phyloP scores from a whole-genome alignment of 2,888 invertebrate genomes.

The Trichopria drosophilae region DNA sequence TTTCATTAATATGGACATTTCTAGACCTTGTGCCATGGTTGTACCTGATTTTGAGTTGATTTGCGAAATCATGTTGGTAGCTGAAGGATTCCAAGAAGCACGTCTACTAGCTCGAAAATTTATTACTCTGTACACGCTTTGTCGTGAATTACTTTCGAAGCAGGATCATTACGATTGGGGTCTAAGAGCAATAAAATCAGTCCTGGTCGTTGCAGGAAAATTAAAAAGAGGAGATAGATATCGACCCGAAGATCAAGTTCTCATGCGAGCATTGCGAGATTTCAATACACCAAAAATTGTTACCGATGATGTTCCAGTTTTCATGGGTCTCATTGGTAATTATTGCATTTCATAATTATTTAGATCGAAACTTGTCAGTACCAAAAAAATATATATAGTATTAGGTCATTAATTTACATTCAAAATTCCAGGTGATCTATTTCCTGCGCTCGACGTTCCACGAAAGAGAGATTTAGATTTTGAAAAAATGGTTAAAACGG shows the following conservation, averaged over 20 bases:
- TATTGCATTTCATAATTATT: constrained; percentile 9
- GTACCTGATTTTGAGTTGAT: constrained; percentile 95
- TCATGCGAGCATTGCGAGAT: constrained; percentile 91
- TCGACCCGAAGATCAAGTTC: constrained; percentile 87
- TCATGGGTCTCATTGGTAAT: constrained; percentile 86
- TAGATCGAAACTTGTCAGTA: neutral
- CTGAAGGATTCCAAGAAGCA: constrained; percentile 93
- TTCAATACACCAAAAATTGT: constrained; percentile 95
- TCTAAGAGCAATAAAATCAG: constrained; percentile 91
- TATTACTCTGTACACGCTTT: constrained; percentile 88
- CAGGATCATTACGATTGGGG: constrained; percentile 99
- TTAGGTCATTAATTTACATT: constrained; percentile 3
- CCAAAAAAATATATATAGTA: constrained; percentile 12
- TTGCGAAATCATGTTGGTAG: constrained; percentile 95
- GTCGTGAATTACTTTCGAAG: constrained; percentile 87
- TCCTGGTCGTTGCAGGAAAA: constrained; percentile 90
- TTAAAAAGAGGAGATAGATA: constrained; percentile 77
- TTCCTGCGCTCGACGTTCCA: constrained; percentile 90
- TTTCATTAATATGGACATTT: too few species aligned
- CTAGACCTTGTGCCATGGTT: constrained; percentile 94
- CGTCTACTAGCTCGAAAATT: constrained; percentile 88
- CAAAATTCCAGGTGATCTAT: constrained; percentile 69
- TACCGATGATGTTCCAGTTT: constrained; percentile 87
- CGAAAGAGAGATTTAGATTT: constrained; percentile 83
- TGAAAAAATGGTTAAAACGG: constrained; percentile 76